Evolutionary conservation across 2,888 invertebrate species (phyloP), one percentile per base, ranked within the genome.

Genomic region (Crioceris asparagi): DNA sequence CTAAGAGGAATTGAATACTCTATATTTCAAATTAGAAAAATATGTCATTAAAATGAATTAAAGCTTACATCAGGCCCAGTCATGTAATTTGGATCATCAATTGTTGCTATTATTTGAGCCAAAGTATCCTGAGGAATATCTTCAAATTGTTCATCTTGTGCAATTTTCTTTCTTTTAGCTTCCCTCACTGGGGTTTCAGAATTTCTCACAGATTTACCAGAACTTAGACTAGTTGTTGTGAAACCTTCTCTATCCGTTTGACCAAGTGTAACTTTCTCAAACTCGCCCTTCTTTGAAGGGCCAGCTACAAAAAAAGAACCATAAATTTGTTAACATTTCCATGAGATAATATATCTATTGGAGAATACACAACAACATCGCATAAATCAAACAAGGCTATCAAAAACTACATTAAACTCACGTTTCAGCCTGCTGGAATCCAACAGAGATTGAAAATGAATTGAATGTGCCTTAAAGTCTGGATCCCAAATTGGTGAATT

Each of bases 401-500:
- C 21, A 21, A 10, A 8, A 10, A 25, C 15, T 27, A 2, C 15
- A 6, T 10, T 15, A n/a, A 7, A 42, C 49, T 41, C 45, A 59
- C 56, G 48, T 55, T 56, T 59, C 25, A 49, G 45, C 44, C 54
- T 59, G n/a, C n/a, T n/a, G 39, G 70, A 71, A 45, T 80, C 80
- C 10, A 77, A 57, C 23, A 76, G 65, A 2, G 72, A 67, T 51
- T 78, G 79, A 23, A 81, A 61, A 53, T 80, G 79, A 14, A 73
- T 69, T 1, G 82, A 79, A 1, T 78, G 74, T 17, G 73, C 71
- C 47, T 85, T 84, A 61, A 87, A 94, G 17, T 88, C 84, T 0
- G 83, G 79, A 66, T 94, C 90, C 92, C 93, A 96, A 46, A 94
- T 92, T 0, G 91, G 90, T 0, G 93, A 93, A 54, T 72, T 81